Conservation (phyloP, 1,140 invertebrate species). For the Micrasema longulum region DNA sequence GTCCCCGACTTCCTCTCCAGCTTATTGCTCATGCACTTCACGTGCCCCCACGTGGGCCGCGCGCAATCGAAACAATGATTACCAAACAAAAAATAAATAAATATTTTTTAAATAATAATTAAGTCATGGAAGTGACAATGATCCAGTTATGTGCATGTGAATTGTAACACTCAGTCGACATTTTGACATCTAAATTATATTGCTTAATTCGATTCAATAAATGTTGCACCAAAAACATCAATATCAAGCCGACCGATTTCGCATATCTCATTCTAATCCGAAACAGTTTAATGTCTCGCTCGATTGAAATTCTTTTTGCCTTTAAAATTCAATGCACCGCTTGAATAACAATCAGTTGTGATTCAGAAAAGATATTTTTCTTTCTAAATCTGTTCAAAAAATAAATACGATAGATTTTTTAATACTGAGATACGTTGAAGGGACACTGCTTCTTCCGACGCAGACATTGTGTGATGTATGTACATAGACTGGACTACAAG, state of each 20-base stretch:
- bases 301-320: conserved; percentile 12
- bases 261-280: conserved; percentile 6
- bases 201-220: too few relatives aligned
- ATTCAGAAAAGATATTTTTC: conserved; percentile 17
- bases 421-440: conserved; percentile 1
- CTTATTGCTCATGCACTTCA: conserved; percentile 41
- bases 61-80: conserved; percentile 33
- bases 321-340: background rate
- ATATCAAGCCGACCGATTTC: background rate
- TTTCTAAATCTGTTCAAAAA: conserved; percentile 6
- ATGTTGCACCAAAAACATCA: background rate
- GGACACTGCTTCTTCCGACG: conserved; percentile 47
- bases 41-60: conserved; percentile 37
- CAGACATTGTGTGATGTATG: conserved; percentile 28
- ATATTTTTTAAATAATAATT: too few relatives aligned
- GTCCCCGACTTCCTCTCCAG: conserved; percentile 47
- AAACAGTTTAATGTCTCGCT: background rate
- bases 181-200: conserved; percentile 1
- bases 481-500: conserved; percentile 25
- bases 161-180: too few relatives aligned
- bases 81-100: conserved; percentile 14
- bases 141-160: too few relatives aligned
- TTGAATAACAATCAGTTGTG: background rate
- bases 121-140: too few relatives aligned
- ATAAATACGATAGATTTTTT: background rate